phyloP scores from a whole-genome alignment of 2,113 vertebrate genomes.

The Sinocyclocheilus anshuiensis region DNA sequence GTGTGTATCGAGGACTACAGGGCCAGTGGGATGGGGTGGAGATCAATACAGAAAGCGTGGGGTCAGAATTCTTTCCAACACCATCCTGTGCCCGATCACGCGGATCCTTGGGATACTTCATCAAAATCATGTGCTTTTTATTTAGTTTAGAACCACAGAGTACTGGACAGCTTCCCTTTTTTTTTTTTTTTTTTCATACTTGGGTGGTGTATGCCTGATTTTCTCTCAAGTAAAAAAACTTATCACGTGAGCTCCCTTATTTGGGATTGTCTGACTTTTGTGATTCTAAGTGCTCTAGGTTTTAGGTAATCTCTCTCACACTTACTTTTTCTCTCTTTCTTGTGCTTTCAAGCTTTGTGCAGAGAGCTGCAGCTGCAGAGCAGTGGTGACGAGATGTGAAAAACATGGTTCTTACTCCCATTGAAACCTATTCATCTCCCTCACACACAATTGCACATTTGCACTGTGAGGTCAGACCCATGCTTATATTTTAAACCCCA shows the following conservation, averaged over 20 bases:
- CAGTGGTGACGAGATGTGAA: constrained; percentile 59
- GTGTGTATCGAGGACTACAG: constrained; percentile 45
- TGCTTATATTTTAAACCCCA: neutral
- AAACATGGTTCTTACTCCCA: neutral
- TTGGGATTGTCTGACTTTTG: neutral
- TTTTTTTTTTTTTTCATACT: neutral
- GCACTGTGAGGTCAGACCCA: neutral
- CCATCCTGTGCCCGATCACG: constrained; percentile 23
- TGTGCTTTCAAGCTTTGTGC: neutral
- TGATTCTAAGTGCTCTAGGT: neutral
- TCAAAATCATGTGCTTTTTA: constrained; percentile 31
- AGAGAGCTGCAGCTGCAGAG: constrained; percentile 40
- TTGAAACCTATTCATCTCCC: constrained; percentile 10
- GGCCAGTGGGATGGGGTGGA: neutral
- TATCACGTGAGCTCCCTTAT: neutral
- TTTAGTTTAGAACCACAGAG: constrained; percentile 30
- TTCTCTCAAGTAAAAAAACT: neutral
- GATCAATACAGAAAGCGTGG: neutral
- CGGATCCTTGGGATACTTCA: constrained; percentile 22
- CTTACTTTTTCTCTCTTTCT: neutral
- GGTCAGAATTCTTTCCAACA: neutral
- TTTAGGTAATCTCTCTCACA: neutral
- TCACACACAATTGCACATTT: constrained; percentile 27
- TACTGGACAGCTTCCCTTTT: neutral
- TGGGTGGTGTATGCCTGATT: too few species aligned